Percentiles rank a stretch among this genome's conserved stretches.
These are phyloP conservation scores for Bombus vancouverensis DNA, from an alignment of 1,140 invertebrate genomes.

Conservation along the genomic window DNA sequence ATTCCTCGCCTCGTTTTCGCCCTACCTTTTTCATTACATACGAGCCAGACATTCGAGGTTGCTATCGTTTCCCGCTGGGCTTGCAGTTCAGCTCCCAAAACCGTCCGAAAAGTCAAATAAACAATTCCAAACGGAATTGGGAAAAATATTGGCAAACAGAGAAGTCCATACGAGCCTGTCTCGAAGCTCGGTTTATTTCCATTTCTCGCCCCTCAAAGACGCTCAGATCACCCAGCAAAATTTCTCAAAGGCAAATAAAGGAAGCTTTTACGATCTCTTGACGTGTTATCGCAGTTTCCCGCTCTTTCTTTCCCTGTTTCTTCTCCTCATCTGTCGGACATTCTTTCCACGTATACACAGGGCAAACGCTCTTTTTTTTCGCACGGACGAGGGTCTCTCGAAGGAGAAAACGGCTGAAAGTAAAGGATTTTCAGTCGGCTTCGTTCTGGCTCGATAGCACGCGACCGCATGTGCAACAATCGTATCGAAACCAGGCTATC, in stretches of 20 bases:
- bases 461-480: slow-evolving; percentile 30
- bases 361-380: background rate
- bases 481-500: slow-evolving; percentile 31
- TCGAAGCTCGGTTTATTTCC: slow-evolving; percentile 5
- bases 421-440: background rate
- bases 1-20: background rate
- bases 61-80: background rate
- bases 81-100: background rate
- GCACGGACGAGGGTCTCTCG: background rate
- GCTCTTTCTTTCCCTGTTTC: background rate
- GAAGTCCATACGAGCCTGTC: background rate
- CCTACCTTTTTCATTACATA: no score
- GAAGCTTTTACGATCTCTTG: background rate
- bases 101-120: background rate
- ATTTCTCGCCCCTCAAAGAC: background rate
- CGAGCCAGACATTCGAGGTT: background rate
- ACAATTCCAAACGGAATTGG: background rate
- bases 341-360: background rate
- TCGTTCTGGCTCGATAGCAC: slow-evolving; percentile 2
- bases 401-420: background rate
- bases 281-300: background rate
- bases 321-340: background rate
- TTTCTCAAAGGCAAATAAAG: slow-evolving; percentile 7
- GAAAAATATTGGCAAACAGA: background rate
- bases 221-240: background rate